Evolutionary conservation across 2,797 vertebrate species (phyloP).

Genomic region (Falco biarmicus): DNA sequence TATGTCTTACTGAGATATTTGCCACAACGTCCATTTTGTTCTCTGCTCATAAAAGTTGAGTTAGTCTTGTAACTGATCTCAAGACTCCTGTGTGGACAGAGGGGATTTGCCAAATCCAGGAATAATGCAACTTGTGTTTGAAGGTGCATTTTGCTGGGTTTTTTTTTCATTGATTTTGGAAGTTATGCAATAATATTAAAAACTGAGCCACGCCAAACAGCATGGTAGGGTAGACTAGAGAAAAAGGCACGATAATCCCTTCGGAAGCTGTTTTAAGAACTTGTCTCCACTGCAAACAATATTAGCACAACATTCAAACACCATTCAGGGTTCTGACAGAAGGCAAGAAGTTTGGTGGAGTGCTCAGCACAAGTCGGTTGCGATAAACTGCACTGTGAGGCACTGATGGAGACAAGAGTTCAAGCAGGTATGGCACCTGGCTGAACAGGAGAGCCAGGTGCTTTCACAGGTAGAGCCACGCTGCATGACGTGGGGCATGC

Average conservation of each 20-base stretch:
- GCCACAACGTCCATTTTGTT: conserved; percentile 2
- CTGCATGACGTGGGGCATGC: background rate
- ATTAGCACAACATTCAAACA: background rate
- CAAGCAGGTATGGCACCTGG: background rate
- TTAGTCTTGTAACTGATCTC: background rate
- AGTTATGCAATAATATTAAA: conserved; percentile 51
- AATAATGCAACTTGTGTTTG: conserved; percentile 26
- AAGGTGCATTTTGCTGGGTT: background rate
- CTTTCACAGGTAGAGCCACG: accelerated
- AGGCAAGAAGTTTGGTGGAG: background rate
- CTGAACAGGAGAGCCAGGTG: background rate
- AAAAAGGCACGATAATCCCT: background rate
- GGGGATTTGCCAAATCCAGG: conserved; percentile 5
- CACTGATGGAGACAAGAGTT: background rate
- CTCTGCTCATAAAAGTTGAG: background rate
- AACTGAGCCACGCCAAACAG: background rate
- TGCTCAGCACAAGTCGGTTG: background rate
- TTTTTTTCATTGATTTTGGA: conserved; percentile 4
- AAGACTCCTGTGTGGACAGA: background rate
- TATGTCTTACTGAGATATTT: background rate
- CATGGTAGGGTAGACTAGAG: background rate
- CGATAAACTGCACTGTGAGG: background rate
- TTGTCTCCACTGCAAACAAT: background rate
- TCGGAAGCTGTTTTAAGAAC: background rate
- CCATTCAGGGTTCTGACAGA: background rate